Conservation (phyloP, 2,888 invertebrate species). For the Clanis bilineata region DNA sequence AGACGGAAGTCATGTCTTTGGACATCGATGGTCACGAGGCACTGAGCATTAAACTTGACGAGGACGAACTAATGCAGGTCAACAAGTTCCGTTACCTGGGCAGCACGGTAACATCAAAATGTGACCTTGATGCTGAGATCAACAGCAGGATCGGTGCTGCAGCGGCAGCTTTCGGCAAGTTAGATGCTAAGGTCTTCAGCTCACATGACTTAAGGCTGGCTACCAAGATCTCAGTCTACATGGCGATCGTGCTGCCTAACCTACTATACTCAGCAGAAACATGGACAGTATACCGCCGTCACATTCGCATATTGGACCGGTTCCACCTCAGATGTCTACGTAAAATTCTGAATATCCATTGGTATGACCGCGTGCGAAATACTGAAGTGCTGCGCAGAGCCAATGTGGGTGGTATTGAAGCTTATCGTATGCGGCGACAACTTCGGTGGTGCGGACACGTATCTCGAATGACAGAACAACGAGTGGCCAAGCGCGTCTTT, state of each 20-base stretch:
- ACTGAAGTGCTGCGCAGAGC: not conserved
- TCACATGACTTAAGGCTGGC: slow-evolving; percentile 23
- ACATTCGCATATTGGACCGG: slow-evolving; percentile 21
- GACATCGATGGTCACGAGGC: not conserved
- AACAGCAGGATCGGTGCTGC: slow-evolving; percentile 26
- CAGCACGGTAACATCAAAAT: slow-evolving; percentile 20
- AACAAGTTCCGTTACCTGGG: slow-evolving; percentile 24
- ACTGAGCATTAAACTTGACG: slow-evolving; percentile 8
- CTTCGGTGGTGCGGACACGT: too few species aligned
- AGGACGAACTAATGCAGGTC: slow-evolving; percentile 21
- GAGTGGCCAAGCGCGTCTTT: too few species aligned
- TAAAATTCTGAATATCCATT: slow-evolving; percentile 12
- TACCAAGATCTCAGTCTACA: slow-evolving; percentile 19
- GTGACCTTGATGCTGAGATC: slow-evolving; percentile 24
- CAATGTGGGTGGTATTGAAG: too few species aligned
- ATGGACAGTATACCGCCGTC: slow-evolving; percentile 22
- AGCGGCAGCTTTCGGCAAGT: slow-evolving; percentile 25
- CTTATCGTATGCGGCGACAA: too few species aligned
- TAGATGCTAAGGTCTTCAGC: slow-evolving; percentile 18
- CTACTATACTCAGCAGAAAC: slow-evolving; percentile 24
- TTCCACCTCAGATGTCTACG: slow-evolving; percentile 25
- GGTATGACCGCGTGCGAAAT: not conserved
- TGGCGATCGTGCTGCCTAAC: slow-evolving; percentile 21
- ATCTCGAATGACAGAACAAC: too few species aligned
- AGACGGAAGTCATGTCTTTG: too few species aligned